These are phyloP conservation scores for Drosophila bunnanda DNA, from an alignment of 2,888 invertebrate genomes.

Conservation along the genomic window DNA sequence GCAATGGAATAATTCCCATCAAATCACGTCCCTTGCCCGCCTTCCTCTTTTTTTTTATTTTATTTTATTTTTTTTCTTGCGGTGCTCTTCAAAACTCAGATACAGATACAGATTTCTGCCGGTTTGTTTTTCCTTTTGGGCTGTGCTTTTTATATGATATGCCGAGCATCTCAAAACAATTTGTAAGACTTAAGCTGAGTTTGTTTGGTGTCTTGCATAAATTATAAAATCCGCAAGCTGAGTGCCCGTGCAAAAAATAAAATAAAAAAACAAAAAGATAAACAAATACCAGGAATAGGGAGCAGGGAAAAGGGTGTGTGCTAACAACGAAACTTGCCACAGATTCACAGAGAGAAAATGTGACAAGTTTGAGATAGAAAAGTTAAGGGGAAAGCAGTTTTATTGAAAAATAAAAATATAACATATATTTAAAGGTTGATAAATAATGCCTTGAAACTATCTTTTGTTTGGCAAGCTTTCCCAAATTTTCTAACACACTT, in stretches of 20 bases:
- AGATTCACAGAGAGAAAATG: slow-evolving; percentile 5
- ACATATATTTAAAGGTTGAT: neutral
- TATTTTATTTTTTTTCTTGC: slow-evolving; percentile 44
- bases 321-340: slow-evolving; percentile 53
- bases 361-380: neutral
- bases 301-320: slow-evolving; percentile 25
- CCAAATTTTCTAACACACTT: accelerated
- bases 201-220: slow-evolving; percentile 75
- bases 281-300: slow-evolving; percentile 37
- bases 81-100: slow-evolving; percentile 74
- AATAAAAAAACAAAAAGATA: slow-evolving; percentile 19
- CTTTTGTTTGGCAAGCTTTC: neutral
- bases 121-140: slow-evolving; percentile 16
- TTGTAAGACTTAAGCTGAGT: slow-evolving; percentile 71
- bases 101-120: slow-evolving; percentile 54
- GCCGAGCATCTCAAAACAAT: slow-evolving; percentile 75
- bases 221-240: slow-evolving; percentile 70
- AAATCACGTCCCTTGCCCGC: slow-evolving; percentile 65
- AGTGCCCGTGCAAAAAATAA: slow-evolving; percentile 37
- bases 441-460: neutral
- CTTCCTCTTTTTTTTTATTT: neutral
- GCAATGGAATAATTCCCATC: slow-evolving; percentile 70
- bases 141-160: slow-evolving; percentile 54
- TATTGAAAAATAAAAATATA: neutral
- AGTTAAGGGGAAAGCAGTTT: neutral